phyloP scores from a whole-genome alignment of 2,888 invertebrate genomes.

The Apamea crenata region DNA sequence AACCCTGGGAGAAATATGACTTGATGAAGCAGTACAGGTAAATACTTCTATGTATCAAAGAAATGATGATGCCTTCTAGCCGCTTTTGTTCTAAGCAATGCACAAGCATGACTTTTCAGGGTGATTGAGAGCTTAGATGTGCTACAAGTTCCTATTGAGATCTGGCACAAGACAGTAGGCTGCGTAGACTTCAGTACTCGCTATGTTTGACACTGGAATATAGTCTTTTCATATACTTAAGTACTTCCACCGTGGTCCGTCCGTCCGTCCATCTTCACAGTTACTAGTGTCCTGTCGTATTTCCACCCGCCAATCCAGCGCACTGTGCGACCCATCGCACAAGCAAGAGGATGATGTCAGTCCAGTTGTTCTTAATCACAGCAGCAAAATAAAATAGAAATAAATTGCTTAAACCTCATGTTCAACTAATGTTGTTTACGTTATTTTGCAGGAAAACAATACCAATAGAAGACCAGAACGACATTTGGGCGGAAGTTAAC shows the following conservation, averaged over 20 bases:
- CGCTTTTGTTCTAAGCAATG: not conserved
- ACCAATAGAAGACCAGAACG: slow-evolving; percentile 96
- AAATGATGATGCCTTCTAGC: not conserved
- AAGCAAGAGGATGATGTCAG: not conserved
- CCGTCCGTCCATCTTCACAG: too few species aligned
- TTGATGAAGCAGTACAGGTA: slow-evolving; percentile 97
- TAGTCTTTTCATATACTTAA: too few species aligned
- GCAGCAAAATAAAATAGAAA: not conserved
- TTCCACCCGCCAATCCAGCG: too few species aligned
- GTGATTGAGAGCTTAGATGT: not conserved
- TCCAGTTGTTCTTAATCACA: not conserved
- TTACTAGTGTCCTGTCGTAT: too few species aligned
- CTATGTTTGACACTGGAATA: too few species aligned
- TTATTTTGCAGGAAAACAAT: slow-evolving; percentile 92
- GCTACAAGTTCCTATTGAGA: too few species aligned
- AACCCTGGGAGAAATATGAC: slow-evolving; percentile 97
- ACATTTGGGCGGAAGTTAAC: slow-evolving; percentile 96
- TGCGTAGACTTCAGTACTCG: too few species aligned
- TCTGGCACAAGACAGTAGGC: too few species aligned
- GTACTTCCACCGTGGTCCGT: too few species aligned
- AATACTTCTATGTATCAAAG: not conserved
- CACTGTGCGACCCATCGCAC: too few species aligned
- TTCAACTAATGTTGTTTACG: not conserved
- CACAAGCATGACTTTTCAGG: not conserved
- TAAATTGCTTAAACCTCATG: not conserved